Percentiles rank a stretch among this genome's conserved stretches.
phyloP scores from a whole-genome alignment of 2,888 invertebrate species.

The Ormyrus nitidulus region DNA sequence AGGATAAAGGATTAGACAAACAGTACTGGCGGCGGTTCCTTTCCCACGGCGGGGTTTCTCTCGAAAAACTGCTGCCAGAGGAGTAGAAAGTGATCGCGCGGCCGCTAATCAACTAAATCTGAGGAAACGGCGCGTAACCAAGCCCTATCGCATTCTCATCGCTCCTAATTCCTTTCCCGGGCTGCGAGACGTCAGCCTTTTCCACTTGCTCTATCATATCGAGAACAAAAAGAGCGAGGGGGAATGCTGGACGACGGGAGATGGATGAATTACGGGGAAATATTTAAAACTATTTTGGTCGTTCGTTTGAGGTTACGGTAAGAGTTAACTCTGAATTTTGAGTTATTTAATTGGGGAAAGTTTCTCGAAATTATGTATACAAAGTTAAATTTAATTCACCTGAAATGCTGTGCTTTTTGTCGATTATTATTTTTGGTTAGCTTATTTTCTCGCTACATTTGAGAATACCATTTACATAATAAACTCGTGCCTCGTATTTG shows the following conservation, averaged over 20 bases:
- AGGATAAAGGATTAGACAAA: slow-evolving; percentile 42
- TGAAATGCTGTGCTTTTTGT: too few species aligned
- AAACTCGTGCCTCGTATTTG: too few species aligned
- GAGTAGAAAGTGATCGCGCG: slow-evolving; percentile 32
- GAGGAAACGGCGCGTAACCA: slow-evolving; percentile 58
- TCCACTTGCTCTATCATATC: background rate
- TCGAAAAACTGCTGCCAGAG: slow-evolving; percentile 4
- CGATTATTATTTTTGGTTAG: too few species aligned
- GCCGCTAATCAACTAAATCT: slow-evolving; percentile 66
- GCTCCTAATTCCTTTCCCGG: slow-evolving; percentile 51
- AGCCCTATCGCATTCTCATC: slow-evolving; percentile 56
- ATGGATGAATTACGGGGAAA: slow-evolving; percentile 22
- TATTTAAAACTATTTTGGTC: background rate
- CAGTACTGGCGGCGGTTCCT: slow-evolving; percentile 8
- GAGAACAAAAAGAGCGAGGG: background rate
- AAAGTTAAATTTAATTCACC: too few species aligned
- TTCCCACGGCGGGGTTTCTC: slow-evolving; percentile 34
- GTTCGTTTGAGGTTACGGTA: too few species aligned
- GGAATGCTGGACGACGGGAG: background rate
- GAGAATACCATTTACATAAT: too few species aligned
- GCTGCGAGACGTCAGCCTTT: background rate
- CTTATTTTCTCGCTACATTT: too few species aligned
- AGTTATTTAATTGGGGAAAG: too few species aligned
- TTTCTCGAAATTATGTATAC: too few species aligned
- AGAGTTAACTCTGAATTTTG: too few species aligned